Percentiles rank a stretch among this genome's conserved stretches.
Conservation (phyloP, 2,888 invertebrate species). For the Erebia epiphron region DNA sequence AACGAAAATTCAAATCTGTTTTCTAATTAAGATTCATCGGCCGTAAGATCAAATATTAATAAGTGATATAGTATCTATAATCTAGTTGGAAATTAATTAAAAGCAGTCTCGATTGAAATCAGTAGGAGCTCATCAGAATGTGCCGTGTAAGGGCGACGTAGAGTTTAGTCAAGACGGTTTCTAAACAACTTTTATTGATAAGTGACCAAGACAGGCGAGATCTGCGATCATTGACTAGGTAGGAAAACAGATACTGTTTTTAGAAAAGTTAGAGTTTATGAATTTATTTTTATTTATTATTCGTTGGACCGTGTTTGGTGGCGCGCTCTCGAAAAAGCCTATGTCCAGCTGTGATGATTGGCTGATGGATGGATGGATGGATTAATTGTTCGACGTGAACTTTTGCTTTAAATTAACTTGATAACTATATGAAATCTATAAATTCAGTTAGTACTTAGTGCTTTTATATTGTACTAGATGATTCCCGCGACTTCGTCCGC, state of each 20-base stretch:
- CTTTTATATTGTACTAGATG: no score
- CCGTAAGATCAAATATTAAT: constrained; percentile 50
- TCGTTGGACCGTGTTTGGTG: no score
- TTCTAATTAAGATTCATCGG: constrained; percentile 45
- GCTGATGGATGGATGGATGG: no score
- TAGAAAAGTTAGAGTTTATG: no score
- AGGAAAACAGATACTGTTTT: neutral
- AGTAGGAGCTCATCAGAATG: constrained; percentile 73
- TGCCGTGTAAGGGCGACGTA: constrained; percentile 53
- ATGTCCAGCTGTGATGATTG: no score
- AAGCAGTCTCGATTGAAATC: constrained; percentile 71
- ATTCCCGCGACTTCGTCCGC: no score
- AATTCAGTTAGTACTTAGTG: no score
- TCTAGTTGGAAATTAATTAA: constrained; percentile 78
- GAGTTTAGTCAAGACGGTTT: constrained; percentile 29
- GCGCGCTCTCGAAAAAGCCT: no score
- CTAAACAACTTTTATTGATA: constrained; percentile 23
- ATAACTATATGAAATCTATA: no score
- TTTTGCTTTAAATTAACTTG: no score
- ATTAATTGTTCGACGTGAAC: no score
- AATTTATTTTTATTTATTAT: no score
- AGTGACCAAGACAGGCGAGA: neutral
- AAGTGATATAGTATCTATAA: constrained; percentile 63
- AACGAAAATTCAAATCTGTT: constrained; percentile 40
- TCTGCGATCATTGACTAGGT: neutral